phyloP scores from a whole-genome alignment of 2,113 vertebrate species.

The Menidia beryllina region DNA sequence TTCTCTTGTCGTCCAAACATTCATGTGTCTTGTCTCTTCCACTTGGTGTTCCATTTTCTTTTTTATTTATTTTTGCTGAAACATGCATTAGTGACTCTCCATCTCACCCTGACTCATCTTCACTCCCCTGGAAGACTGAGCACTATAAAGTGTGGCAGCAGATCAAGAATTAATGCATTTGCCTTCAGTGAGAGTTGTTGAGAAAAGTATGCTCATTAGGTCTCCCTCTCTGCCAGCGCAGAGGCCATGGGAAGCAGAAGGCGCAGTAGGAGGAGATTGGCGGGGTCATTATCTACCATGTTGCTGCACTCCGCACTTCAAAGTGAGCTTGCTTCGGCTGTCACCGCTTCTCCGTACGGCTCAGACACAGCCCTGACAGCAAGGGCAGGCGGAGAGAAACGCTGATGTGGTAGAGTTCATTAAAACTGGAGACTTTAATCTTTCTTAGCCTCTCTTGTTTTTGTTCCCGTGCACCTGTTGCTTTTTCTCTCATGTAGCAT shows the following conservation, averaged over 20 bases:
- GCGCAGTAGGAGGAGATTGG: constrained; percentile 48
- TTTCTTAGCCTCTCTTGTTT: constrained; percentile 20
- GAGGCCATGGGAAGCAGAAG: constrained; percentile 42
- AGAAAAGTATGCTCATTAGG: constrained; percentile 70
- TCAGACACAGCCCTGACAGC: constrained; percentile 65
- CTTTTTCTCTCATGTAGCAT: background rate
- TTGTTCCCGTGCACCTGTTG: constrained; percentile 4
- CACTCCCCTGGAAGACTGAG: constrained; percentile 32
- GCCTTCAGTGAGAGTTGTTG: constrained; percentile 60
- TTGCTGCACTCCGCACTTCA: constrained; percentile 62
- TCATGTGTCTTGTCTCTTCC: constrained; percentile 13
- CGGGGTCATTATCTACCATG: constrained; percentile 64
- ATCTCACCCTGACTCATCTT: constrained; percentile 43
- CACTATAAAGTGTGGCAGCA: constrained; percentile 30
- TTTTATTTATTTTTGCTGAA: constrained; percentile 13
- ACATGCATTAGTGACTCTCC: constrained; percentile 50
- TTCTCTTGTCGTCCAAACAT: constrained; percentile 1
- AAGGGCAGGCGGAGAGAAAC: constrained; percentile 38
- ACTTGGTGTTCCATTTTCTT: constrained; percentile 1
- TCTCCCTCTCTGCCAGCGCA: constrained; percentile 16
- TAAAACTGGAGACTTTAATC: constrained; percentile 46
- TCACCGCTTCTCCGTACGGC: constrained; percentile 30
- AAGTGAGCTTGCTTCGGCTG: constrained; percentile 58
- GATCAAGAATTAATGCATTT: constrained; percentile 61
- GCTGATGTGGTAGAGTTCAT: constrained; percentile 41